These are phyloP conservation scores for Carpatolechia fugitivella DNA, from an alignment of 2,888 invertebrate genomes.

Conservation along the genomic window DNA sequence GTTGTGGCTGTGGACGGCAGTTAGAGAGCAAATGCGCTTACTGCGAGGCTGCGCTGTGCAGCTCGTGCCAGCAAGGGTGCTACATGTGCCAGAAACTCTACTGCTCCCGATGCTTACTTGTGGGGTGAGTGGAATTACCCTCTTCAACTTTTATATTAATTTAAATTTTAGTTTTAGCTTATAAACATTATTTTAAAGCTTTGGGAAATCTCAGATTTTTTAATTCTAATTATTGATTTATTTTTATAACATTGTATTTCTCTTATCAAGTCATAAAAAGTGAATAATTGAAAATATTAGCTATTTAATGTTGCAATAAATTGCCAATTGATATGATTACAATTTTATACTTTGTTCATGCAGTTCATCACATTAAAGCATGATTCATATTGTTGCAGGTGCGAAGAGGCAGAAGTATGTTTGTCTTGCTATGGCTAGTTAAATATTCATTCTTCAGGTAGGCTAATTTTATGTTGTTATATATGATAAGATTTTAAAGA, in stretches of 20 bases:
- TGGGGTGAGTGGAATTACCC: constrained; percentile 37
- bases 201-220: too few species aligned
- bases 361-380: neutral
- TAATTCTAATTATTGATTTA: too few species aligned
- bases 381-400: constrained; percentile 46
- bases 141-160: neutral
- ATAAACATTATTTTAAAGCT: neutral
- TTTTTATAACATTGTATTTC: too few species aligned
- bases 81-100: constrained; percentile 38
- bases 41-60: constrained; percentile 54
- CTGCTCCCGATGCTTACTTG: constrained; percentile 52
- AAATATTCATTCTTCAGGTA: neutral
- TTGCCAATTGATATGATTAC: too few species aligned
- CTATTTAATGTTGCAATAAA: too few species aligned
- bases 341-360: too few species aligned
- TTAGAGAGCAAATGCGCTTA: constrained; percentile 47
- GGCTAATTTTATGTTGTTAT: neutral
- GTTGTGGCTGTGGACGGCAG: constrained; percentile 39
- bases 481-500: constrained; percentile 5
- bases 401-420: constrained; percentile 55
- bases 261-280: too few species aligned
- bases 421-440: constrained; percentile 55
- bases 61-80: constrained; percentile 44
- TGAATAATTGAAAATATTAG: too few species aligned
- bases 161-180: neutral